Evolutionary conservation across 64 coral and sea anemone genomes (phyloP).

Genomic region (Orbicella faveolata): DNA sequence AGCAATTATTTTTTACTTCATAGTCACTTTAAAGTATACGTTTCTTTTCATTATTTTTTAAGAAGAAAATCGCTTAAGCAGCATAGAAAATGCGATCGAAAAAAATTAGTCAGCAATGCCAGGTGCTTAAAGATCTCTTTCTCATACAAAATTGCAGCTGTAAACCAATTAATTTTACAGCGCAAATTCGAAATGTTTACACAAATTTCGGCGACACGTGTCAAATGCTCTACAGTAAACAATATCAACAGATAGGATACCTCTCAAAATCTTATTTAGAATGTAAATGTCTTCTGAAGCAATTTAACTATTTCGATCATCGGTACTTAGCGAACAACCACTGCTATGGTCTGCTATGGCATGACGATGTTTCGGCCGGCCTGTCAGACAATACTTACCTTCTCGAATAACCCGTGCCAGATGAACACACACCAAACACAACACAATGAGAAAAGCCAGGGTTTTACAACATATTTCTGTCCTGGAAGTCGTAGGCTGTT

Average conservation of each 20-base stretch:
- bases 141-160: neutral
- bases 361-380: too few species aligned
- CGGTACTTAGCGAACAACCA: too few species aligned
- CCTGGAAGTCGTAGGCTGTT: slow-evolving; percentile 16
- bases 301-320: neutral
- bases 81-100: too few species aligned
- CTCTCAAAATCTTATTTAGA: neutral
- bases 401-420: slow-evolving; percentile 59
- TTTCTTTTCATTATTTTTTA: too few species aligned
- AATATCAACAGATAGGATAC: neutral
- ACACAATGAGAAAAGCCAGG: slow-evolving; percentile 57
- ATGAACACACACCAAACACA: slow-evolving; percentile 59
- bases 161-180: neutral
- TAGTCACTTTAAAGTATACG: too few species aligned
- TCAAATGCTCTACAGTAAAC: neutral
- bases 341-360: too few species aligned
- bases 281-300: neutral
- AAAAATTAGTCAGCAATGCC: neutral
- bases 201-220: neutral
- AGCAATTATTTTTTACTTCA: too few species aligned
- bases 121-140: neutral
- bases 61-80: too few species aligned
- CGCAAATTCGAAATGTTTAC: neutral
- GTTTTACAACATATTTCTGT: slow-evolving; percentile 78
- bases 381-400: slow-evolving; percentile 28